Percentiles rank a stretch among this genome's conserved stretches.
Evolutionary conservation across 2,797 vertebrate genomes (phyloP).

Genomic region (Harpagifer antarcticus): DNA sequence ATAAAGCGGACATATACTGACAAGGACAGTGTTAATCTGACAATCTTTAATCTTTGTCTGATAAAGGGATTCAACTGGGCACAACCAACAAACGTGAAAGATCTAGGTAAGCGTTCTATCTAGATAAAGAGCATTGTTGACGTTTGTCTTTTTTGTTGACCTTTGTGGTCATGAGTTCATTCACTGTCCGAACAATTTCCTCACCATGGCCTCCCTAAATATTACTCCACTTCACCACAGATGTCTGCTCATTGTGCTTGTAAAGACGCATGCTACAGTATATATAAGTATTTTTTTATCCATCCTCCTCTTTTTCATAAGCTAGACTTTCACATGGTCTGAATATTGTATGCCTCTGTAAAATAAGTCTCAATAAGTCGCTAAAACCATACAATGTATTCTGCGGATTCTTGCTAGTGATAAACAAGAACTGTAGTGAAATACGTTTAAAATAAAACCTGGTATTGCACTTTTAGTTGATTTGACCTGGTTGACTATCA

Average conservation of each 20-base stretch:
- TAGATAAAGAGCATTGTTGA: no score
- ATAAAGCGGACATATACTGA: no score
- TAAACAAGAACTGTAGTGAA: background rate
- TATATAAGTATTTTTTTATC: background rate
- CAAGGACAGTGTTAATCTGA: no score
- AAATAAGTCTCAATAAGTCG: background rate
- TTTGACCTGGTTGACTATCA: conserved; percentile 3
- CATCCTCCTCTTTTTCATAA: background rate
- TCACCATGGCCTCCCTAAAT: no score
- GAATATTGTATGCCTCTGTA: background rate
- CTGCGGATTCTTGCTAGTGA: background rate
- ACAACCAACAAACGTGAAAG: no score
- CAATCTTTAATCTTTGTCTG: no score
- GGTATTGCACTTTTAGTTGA: background rate
- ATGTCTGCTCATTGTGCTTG: background rate
- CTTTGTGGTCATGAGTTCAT: no score
- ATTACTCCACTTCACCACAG: background rate
- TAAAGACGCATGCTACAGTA: background rate
- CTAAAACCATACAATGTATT: background rate
- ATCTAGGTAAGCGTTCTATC: no score
- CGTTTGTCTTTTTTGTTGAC: no score
- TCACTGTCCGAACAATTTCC: no score
- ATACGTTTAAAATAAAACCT: background rate
- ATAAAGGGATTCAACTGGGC: no score
- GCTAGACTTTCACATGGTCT: background rate